Base-by-base conservation (phyloP, 2,113 vertebrate genomes). In the Embiotoca jacksoni region DNA sequence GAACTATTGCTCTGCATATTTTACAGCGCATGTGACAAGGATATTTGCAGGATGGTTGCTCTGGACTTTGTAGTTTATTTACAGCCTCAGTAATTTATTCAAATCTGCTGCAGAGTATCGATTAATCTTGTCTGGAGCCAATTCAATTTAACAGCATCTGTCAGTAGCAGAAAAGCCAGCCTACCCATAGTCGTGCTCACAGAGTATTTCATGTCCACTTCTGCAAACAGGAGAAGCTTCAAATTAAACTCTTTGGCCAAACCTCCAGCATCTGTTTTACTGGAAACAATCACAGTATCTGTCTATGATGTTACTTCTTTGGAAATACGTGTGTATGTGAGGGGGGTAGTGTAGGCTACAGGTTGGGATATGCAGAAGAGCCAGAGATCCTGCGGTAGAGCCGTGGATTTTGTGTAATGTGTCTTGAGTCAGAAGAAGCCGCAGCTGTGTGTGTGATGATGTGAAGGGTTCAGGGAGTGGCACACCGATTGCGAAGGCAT, bases 381-480 rank as follows among this genome's bases (percentile, higher is more conserved):
- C 5, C 33, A 4, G 16, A 58, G 0, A 60, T 41, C 16, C 30
- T 6, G 1, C 11, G 23, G 23, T 23, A 23, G 23, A 23, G 23
- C 23, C 23, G 23, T 23, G 23, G 23, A 23, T 23, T 23, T 23
- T 23, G 23, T 23, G 23, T 23, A 23, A 23, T 23, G 23, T 23
- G 23, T 23, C 23, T 23, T 23, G 74, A 75, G 52, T 58, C 47
- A 67, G 47, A 36, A 49, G 30, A 68, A 30, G 7, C 5, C 13
- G 3, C 9, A 46, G 50, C 1, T 6, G 16, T 2, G 1, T 23
- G 15, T 71, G 47, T 41, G 30, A 31, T 33, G 57, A 54, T 63
- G 32, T 46, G 59, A 23, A 37, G 53, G 31, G 57, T 7, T n/a
- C 13, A 36, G 90, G 88, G 91, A 85, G 92, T 90, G 92, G 90